Conservation (phyloP, 1,140 invertebrate species). For the Diuraphis noxia region DNA sequence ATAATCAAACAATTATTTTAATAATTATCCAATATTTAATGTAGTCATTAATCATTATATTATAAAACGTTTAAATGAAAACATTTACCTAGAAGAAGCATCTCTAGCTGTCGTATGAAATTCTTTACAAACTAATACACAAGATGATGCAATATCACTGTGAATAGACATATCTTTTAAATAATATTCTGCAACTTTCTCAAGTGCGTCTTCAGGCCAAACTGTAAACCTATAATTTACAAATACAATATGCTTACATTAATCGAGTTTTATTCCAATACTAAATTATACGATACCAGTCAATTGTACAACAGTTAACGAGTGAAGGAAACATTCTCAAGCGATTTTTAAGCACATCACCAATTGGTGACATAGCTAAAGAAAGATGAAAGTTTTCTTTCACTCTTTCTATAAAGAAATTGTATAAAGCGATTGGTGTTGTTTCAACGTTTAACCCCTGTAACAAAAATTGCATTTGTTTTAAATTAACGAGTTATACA, state of each 20-base stretch:
- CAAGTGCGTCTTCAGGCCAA: constrained; percentile 91
- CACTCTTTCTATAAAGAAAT: constrained; percentile 83
- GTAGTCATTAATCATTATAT: background rate
- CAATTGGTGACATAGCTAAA: constrained; percentile 88
- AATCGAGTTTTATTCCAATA: constrained; percentile 21
- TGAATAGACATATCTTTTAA: constrained; percentile 69
- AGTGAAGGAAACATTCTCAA: constrained; percentile 91
- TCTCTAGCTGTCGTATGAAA: constrained; percentile 66
- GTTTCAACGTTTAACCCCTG: constrained; percentile 80
- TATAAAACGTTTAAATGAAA: background rate
- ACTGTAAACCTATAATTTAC: constrained; percentile 69
- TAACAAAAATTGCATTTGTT: constrained; percentile 54
- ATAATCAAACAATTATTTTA: background rate
- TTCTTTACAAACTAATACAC: constrained; percentile 75
- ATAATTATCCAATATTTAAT: background rate
- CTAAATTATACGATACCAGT: constrained; percentile 70
- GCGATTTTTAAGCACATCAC: constrained; percentile 79
- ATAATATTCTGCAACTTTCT: constrained; percentile 84
- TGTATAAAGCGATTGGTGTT: constrained; percentile 81
- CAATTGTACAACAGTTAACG: constrained; percentile 93
- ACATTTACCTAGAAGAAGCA: constrained; percentile 62
- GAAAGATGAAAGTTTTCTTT: constrained; percentile 84
- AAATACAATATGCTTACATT: background rate
- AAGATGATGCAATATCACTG: constrained; percentile 63
- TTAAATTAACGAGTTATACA: background rate